A percentile compares a stretch with the other conserved stretches of the same genome.
Evolutionary conservation across 2,888 invertebrate species (phyloP).

Genomic region (Acanthoscelides obtectus): DNA sequence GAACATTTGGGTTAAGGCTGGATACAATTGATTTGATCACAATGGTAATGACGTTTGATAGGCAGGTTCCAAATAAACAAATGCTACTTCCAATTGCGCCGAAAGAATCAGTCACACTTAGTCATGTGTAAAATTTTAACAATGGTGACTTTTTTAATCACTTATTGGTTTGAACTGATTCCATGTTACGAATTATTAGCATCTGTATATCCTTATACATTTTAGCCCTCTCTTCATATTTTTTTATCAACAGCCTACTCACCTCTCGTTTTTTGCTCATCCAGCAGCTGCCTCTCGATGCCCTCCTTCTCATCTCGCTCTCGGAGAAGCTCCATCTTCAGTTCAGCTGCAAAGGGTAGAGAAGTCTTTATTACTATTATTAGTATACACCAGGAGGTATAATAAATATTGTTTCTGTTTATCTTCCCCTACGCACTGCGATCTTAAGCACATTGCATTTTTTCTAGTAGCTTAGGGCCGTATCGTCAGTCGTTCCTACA

Average conservation of each 20-base stretch:
- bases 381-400: too few relatives aligned
- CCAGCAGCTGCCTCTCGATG: conserved; percentile 86
- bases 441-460: too few relatives aligned
- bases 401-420: too few relatives aligned
- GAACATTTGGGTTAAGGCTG: not conserved
- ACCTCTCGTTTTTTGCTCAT: conserved; percentile 95
- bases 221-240: too few relatives aligned
- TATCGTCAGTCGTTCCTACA: too few relatives aligned
- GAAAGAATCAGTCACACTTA: not conserved
- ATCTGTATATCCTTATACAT: too few relatives aligned
- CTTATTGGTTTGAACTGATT: too few relatives aligned
- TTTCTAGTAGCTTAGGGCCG: too few relatives aligned
- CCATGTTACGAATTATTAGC: too few relatives aligned
- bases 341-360: conserved; percentile 87
- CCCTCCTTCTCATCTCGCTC: conserved; percentile 93
- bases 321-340: conserved; percentile 91
- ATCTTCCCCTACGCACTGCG: too few relatives aligned
- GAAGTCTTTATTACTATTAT: too few relatives aligned
- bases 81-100: not conserved
- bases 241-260: too few relatives aligned
- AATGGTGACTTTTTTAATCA: not conserved
- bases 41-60: not conserved
- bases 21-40: not conserved
- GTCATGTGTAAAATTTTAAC: not conserved
- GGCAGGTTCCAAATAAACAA: not conserved